phyloP scores from a whole-genome alignment of 2,113 vertebrate species.

The Pangasianodon hypophthalmus region DNA sequence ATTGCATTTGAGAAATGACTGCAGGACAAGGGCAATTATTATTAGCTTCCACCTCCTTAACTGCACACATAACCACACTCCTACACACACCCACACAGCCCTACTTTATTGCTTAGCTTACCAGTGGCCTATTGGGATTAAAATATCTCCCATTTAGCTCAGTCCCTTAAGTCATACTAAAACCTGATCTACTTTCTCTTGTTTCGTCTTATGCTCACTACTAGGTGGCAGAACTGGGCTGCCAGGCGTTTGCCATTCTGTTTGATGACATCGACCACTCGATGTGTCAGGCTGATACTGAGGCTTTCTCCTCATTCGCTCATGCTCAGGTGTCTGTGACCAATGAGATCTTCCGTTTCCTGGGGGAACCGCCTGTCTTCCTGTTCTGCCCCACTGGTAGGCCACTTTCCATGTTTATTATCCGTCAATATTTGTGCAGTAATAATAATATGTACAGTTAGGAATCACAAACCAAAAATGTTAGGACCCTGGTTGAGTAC shows the following conservation, averaged over 20 bases:
- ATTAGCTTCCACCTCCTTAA: constrained; percentile 31
- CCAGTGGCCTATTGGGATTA: neutral
- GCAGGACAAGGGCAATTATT: neutral
- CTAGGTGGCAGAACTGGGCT: constrained; percentile 83
- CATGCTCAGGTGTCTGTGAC: constrained; percentile 84
- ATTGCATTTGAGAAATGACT: neutral
- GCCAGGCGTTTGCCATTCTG: constrained; percentile 81
- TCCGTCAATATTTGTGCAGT: neutral
- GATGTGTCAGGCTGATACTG: constrained; percentile 84
- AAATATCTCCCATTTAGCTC: neutral
- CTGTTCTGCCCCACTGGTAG: constrained; percentile 88
- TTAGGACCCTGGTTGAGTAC: neutral
- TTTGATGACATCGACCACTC: constrained; percentile 86
- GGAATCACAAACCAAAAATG: neutral
- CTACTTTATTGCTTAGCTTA: constrained; percentile 26
- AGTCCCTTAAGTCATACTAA: neutral
- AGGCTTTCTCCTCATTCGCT: constrained; percentile 82
- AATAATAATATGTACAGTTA: neutral
- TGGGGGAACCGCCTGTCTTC: constrained; percentile 82
- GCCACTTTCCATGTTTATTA: neutral
- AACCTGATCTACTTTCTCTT: constrained; percentile 13
- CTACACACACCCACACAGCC: constrained; percentile 15
- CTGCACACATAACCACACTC: constrained; percentile 7
- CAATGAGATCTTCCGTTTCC: constrained; percentile 80
- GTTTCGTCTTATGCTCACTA: neutral